Evolutionary conservation across 2,797 vertebrate genomes (phyloP).

Genomic region (Pseudochirops corinnae): DNA sequence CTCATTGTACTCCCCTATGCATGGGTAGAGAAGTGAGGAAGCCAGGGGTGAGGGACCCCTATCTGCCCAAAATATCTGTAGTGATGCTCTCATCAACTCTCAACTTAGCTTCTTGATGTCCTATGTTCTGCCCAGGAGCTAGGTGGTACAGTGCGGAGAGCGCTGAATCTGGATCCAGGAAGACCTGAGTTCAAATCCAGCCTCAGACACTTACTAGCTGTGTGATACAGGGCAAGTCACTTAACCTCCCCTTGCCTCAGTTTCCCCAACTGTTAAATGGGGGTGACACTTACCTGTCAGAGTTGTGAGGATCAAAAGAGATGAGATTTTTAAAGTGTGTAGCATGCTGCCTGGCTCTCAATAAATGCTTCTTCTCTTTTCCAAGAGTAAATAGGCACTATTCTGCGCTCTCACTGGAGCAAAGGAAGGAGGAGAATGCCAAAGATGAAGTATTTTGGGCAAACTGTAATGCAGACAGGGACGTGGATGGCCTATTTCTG

Average conservation of each 20-base stretch:
- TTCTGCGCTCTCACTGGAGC: neutral
- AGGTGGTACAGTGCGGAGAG: neutral
- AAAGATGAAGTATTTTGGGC: neutral
- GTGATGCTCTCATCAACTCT: neutral
- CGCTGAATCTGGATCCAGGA: no score
- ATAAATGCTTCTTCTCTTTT: neutral
- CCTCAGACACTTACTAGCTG: neutral
- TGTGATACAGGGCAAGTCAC: neutral
- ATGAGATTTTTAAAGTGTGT: neutral
- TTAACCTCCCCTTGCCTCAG: neutral
- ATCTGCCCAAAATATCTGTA: neutral
- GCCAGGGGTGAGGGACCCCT: neutral
- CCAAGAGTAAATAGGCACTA: neutral
- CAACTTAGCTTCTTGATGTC: neutral
- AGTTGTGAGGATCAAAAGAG: neutral
- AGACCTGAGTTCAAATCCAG: neutral
- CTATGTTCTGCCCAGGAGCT: no score
- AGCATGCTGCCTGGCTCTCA: neutral
- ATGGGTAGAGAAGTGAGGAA: neutral
- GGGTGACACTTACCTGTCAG: neutral
- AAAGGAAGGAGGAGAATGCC: neutral
- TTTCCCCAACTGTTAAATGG: neutral
- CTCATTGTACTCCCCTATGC: neutral
- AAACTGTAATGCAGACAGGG: neutral
- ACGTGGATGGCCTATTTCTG: neutral